A percentile compares a stretch with the other conserved stretches of the same genome.
Evolutionary conservation across 1,140 invertebrate genomes (phyloP).

Genomic region (Planococcus citri): DNA sequence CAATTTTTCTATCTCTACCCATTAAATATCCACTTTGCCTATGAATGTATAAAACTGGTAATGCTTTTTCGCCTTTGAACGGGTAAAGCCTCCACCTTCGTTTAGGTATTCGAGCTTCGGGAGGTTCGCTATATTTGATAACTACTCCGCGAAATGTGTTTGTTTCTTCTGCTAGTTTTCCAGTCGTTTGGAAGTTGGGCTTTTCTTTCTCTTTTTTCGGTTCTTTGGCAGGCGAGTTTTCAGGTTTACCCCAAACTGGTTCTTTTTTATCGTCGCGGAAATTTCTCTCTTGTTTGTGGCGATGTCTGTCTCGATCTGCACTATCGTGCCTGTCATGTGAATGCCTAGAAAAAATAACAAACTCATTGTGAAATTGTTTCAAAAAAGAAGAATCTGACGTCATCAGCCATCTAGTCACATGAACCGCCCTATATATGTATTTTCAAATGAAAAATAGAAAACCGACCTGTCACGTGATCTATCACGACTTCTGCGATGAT

Average conservation of each 20-base stretch:
- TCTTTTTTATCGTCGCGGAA: conserved; percentile 1
- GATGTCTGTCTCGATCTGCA: background rate
- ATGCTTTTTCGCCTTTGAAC: conserved; percentile 85
- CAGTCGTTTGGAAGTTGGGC: conserved; percentile 86
- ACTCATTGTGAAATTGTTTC: background rate
- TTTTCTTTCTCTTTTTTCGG: conserved; percentile 54
- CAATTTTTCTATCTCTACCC: conserved; percentile 83
- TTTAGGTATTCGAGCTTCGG: conserved; percentile 89
- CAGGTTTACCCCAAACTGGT: conserved; percentile 46
- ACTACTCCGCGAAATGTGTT: conserved; percentile 95
- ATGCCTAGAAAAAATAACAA: background rate
- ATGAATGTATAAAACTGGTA: conserved; percentile 88
- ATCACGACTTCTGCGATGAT: background rate
- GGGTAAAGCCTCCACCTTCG: conserved; percentile 91
- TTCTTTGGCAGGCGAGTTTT: conserved; percentile 32
- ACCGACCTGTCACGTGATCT: background rate
- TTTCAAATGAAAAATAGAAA: background rate
- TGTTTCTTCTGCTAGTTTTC: conserved; percentile 89
- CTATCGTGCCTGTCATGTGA: background rate
- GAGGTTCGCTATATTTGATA: conserved; percentile 93
- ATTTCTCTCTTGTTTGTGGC: background rate
- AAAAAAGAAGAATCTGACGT: background rate
- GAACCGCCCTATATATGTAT: no score
- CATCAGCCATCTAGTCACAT: background rate
- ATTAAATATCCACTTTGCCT: conserved; percentile 93